Evolutionary conservation across 1,140 invertebrate genomes (phyloP), one percentile per base, ranked within the genome.

Genomic region (Rhyacophila brunnea): DNA sequence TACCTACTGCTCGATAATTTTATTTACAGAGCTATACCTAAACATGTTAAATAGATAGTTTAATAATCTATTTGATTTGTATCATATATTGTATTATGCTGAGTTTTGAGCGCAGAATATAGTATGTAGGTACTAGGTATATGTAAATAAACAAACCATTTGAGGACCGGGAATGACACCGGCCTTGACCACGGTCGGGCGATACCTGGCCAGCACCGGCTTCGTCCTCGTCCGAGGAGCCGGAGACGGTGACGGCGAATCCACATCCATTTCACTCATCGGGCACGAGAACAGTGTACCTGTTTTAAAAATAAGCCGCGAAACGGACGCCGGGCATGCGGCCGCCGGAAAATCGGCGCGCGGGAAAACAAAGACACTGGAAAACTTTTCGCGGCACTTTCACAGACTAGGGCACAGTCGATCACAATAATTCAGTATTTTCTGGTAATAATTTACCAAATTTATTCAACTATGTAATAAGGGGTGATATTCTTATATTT

Each of bases 151-250:
- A 38, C 32, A 52, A 52, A 38, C 7, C n/a, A n/a, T n/a, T n/a
- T 13, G 13, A 20, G 50, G n/a, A n/a, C n/a, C n/a, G n/a, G n/a
- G n/a, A n/a, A n/a, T n/a, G n/a, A 60, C 53, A 65, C 63, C 35
- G 55, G 60, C 58, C 63, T 64, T 64, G 32, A 47, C 23, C 48
- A 43, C 49, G 34, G 43, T 1, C 43, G 58, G 63, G 23, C 55
- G 53, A 49, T 61, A 65, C 14, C 63, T 47, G 14, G 63, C 58
- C 48, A 65, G 50, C 49, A 65, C 63, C 7, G 63, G 63, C 45
- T 46, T 50, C 35, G 51, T 42, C 44, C 63, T 53, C 23, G 19
- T 44, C 50, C 57, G 45, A 9, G 32, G 32, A 38, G 11, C 52
- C 47, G 63, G 47, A 46, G n/a, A 17, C 13, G 46, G 28, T 15